Percentiles rank a stretch among this genome's conserved stretches.
Evolutionary conservation across 2,888 invertebrate species (phyloP).

Genomic region (Napeogenes sylphis): DNA sequence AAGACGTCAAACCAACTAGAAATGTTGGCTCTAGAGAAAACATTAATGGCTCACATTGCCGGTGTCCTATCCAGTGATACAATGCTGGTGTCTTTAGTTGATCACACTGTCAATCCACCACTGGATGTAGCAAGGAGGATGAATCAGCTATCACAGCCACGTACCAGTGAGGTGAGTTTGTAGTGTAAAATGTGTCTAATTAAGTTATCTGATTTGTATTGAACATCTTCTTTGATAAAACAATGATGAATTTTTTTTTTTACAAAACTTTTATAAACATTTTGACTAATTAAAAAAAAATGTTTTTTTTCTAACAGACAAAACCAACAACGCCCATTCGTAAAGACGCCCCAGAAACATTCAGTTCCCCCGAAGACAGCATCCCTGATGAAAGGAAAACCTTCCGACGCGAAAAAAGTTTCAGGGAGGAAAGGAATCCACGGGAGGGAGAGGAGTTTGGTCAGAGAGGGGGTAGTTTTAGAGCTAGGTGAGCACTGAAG

Average conservation of each 20-base stretch:
- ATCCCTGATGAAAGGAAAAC: constrained; percentile 52
- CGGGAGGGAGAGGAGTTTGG: constrained; percentile 56
- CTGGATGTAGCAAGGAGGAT: constrained; percentile 77
- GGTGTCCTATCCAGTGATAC: constrained; percentile 73
- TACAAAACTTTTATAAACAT: too few relatives aligned
- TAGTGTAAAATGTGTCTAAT: too few relatives aligned
- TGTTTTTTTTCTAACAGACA: constrained; percentile 18
- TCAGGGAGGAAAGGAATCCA: constrained; percentile 59
- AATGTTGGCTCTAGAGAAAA: constrained; percentile 82
- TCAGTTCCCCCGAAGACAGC: constrained; percentile 65
- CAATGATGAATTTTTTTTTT: too few relatives aligned
- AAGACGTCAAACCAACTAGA: constrained; percentile 81
- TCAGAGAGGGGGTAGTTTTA: constrained; percentile 61
- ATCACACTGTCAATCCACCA: constrained; percentile 72
- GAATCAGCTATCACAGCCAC: constrained; percentile 62
- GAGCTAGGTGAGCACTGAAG: constrained; percentile 46
- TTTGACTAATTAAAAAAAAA: background rate
- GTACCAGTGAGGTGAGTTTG: constrained; percentile 44
- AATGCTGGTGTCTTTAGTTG: constrained; percentile 80
- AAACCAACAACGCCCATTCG: constrained; percentile 60
- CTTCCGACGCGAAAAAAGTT: constrained; percentile 63
- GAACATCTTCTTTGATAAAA: too few relatives aligned
- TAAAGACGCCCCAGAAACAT: constrained; percentile 60
- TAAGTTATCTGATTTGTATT: too few relatives aligned
- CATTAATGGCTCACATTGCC: constrained; percentile 77